Evolutionary conservation across 2,888 invertebrate genomes (phyloP), one percentile per base, ranked within the genome.

Genomic region (Agrotis exclamationis): DNA sequence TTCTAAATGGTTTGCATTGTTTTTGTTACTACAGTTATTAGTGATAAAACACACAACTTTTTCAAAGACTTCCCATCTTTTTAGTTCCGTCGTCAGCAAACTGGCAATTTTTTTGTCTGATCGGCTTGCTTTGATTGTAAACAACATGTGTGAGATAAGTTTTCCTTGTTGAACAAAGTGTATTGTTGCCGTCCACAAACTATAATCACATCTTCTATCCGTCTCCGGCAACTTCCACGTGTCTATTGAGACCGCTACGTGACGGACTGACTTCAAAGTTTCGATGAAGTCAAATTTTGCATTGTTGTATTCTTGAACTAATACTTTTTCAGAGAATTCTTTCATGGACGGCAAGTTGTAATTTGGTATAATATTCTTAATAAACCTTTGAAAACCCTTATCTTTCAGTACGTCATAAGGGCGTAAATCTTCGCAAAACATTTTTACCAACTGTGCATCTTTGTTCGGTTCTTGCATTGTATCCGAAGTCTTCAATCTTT

Each of bases 171-270:
- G 9, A 20, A 70, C 44, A n/a, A 51, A 70, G 45, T 70, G 64
- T 45, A 70, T n/a, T 3, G 64, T 64, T 50, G 24, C 39, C 20
- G 64, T 70, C 18, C 50, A 44, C 69, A 64, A 45, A 28, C 50
- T 45, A 22, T 3, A 1, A 5, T 6, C n/a, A 14, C 14, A n/a
- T 39, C 16, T 50, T 20, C 18, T 7, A 0, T 45, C 13, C 6
- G 18, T 14, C 16, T 6, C 39, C 3, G 22, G 54, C 39, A 39
- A 33, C 44, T 50, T 64, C 64, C 64, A 69, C 3, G 13, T 9
- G 9, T 64, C 57, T 28, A 69, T 50, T 20, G 69, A 50, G 16
- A 69, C 39, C 11, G 69, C 69, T 18, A 69, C 39, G 28, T 69
- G 16, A 13, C 45, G 16, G 11, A 69, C 48, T 5, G 20, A 50